Evolutionary conservation across 1,140 invertebrate genomes (phyloP).

Genomic region (Orchestia grillus): DNA sequence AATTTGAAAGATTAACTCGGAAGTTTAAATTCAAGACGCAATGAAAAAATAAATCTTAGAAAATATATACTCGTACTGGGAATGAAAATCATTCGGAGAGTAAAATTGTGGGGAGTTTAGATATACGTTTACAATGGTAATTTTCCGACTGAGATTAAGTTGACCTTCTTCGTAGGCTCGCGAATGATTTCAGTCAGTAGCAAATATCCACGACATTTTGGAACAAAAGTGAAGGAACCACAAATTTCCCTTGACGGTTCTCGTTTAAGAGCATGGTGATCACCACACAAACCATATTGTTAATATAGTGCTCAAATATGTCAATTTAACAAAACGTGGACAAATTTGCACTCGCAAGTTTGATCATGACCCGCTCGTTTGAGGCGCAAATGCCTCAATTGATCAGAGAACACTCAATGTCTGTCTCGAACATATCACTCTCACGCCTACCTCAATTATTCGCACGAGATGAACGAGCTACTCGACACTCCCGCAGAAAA

Average conservation of each 20-base stretch:
- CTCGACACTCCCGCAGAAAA: slow-evolving; percentile 15
- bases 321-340: not conserved
- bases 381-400: not conserved
- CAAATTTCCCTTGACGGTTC: not conserved
- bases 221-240: not conserved
- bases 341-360: not conserved
- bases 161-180: no score
- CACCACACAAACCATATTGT: no score
- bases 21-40: not conserved
- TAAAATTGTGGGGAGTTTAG: not conserved
- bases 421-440: not conserved
- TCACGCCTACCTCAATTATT: not conserved
- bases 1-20: not conserved
- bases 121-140: not conserved
- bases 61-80: no score
- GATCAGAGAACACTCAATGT: not conserved
- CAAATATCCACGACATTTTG: no score
- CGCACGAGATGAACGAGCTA: not conserved
- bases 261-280: not conserved
- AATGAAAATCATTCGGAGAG: not conserved
- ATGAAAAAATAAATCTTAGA: not conserved
- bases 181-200: no score
- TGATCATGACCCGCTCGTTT: not conserved
- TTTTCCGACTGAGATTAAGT: no score
- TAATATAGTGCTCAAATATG: not conserved